These are phyloP conservation scores for Hemithea aestivaria DNA, from an alignment of 2,888 invertebrate species.

Conservation along the genomic window DNA sequence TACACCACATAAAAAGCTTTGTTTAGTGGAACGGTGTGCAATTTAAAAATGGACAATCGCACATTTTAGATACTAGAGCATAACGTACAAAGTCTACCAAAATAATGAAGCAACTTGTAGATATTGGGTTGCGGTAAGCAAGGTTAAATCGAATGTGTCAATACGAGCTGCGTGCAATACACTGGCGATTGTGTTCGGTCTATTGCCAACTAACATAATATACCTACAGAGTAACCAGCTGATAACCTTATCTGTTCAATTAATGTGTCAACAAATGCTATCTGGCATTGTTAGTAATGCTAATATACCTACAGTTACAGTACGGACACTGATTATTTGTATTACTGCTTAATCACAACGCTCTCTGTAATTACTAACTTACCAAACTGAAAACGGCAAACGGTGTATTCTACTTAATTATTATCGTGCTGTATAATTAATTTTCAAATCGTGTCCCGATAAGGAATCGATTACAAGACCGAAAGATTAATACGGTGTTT, in stretches of 20 bases:
- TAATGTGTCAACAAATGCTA: constrained; percentile 67
- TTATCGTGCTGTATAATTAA: too few relatives aligned
- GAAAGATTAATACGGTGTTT: too few relatives aligned
- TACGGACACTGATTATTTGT: constrained; percentile 13
- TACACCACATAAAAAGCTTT: too few relatives aligned
- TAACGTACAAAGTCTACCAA: neutral
- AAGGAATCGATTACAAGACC: too few relatives aligned
- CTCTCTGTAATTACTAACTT: neutral
- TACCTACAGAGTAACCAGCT: constrained; percentile 30
- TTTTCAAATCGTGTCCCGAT: too few relatives aligned
- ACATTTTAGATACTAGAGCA: too few relatives aligned
- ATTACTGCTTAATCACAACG: constrained; percentile 4
- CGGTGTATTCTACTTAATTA: too few relatives aligned
- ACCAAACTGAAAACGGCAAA: too few relatives aligned
- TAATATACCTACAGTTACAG: constrained; percentile 5
- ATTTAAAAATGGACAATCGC: too few relatives aligned
- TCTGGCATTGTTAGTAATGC: constrained; percentile 51
- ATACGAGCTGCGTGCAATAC: constrained; percentile 10
- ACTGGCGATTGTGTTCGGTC: constrained; percentile 17
- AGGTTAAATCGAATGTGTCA: constrained; percentile 16
- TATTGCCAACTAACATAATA: constrained; percentile 16
- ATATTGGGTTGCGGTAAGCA: constrained; percentile 2
- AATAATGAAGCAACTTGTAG: constrained; percentile 6
- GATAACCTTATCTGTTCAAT: constrained; percentile 69
- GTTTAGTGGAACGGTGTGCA: too few relatives aligned